These are phyloP conservation scores for Bombus waltoni DNA, from an alignment of 1,140 invertebrate species.

Conservation along the genomic window DNA sequence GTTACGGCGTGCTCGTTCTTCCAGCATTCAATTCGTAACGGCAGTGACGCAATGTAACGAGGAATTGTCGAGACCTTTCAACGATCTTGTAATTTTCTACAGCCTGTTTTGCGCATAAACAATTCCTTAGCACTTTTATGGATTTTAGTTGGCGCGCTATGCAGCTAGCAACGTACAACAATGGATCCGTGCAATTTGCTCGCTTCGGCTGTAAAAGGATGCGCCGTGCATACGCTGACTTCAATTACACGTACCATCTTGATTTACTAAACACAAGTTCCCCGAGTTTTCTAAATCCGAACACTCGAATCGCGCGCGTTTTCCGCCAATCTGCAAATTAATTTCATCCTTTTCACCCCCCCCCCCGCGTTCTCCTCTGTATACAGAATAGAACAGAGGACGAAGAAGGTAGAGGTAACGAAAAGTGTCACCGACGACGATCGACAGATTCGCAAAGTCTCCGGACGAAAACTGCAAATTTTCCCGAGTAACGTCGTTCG, in stretches of 20 bases:
- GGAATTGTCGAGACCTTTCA: neutral
- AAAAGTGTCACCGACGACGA: too few species aligned
- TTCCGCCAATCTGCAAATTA: too few species aligned
- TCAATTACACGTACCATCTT: too few species aligned
- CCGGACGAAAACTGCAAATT: neutral
- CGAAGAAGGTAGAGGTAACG: too few species aligned
- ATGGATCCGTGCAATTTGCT: neutral
- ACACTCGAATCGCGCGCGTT: too few species aligned
- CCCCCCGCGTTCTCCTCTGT: accelerated
- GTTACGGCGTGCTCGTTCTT: neutral
- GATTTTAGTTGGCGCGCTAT: neutral
- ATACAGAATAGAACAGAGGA: too few species aligned
- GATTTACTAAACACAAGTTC: too few species aligned
- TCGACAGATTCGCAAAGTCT: neutral
- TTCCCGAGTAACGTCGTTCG: neutral
- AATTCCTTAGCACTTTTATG: neutral
- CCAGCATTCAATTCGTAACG: neutral
- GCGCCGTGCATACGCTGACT: too few species aligned
- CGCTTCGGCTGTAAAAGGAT: neutral
- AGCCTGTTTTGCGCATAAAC: neutral
- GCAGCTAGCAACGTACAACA: neutral
- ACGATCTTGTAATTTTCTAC: neutral
- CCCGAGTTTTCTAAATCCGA: too few species aligned
- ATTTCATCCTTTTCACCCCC: too few species aligned
- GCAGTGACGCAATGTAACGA: neutral